Evolutionary conservation across 2,113 vertebrate species (phyloP).

Genomic region (Halichoerus grypus): DNA sequence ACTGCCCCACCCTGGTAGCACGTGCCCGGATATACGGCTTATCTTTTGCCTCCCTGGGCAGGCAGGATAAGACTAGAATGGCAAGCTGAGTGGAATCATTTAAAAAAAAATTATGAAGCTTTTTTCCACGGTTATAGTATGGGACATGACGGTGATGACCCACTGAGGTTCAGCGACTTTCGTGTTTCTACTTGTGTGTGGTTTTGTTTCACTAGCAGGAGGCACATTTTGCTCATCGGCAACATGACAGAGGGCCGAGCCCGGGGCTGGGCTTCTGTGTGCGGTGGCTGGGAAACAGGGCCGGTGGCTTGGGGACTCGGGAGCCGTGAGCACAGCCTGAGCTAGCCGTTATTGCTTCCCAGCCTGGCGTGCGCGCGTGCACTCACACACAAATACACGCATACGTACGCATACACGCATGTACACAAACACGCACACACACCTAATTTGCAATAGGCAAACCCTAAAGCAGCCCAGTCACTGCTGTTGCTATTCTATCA

Average conservation of each 20-base stretch:
- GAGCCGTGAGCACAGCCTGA: neutral
- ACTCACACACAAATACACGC: too few relatives aligned
- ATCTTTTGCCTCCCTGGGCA: neutral
- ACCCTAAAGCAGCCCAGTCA: neutral
- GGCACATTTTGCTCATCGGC: rapidly evolving
- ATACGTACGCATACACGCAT: neutral
- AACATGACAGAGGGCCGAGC: rapidly evolving
- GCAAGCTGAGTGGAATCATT: neutral
- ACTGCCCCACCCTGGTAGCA: neutral
- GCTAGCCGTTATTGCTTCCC: neutral
- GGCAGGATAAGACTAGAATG: neutral
- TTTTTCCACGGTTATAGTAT: neutral
- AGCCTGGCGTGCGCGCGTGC: neutral
- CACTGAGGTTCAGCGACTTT: neutral
- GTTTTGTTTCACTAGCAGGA: neutral
- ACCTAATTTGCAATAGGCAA: neutral
- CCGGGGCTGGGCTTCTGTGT: neutral
- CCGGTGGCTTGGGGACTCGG: neutral
- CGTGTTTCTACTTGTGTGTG: neutral
- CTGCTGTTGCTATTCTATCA: neutral
- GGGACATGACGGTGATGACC: neutral
- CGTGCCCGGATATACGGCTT: neutral
- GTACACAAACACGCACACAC: neutral
- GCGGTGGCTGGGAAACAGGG: neutral
- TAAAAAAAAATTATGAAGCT: neutral